Base-by-base conservation (phyloP, 1,140 invertebrate species). In the Chrysomallon squamiferum region DNA sequence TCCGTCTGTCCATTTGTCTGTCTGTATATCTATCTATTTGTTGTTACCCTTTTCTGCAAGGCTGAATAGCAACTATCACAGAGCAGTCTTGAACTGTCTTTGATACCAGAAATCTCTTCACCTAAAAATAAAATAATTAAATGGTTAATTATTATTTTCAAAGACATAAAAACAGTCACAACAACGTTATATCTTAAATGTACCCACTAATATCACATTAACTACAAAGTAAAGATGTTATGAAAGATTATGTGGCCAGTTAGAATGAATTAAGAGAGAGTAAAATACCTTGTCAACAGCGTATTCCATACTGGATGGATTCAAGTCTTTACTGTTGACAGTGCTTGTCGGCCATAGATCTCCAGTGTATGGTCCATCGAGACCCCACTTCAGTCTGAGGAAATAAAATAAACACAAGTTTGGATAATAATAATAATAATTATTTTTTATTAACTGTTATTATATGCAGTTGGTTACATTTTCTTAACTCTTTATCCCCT, bases 61-160 rank as follows among this genome's bases (percentile, higher is more conserved):
- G 76, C 47, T 80, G 70, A 9, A 83, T 65, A 29, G 81, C 79
- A 20, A 80, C 72, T 73, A 83, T 83, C 47, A 83, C 78, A 11
- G 81, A 83, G 65, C 81, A 83, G 59, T 83, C 81, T 61, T 83
- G 78, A 50, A 80, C 70, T 3, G 81, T 83, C 57, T 81, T 81
- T 22, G 81, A 80, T 13, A 81, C 68, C 30, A 80, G 72, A 65
- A 79, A 78, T 50, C 72, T 50, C 54, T 81, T 83, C 20, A 83
- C 74, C 81, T 83, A 70, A 2, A 74, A 66, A 52, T 38, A 62
- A 56, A 62, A 65, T 18, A 47, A 5, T n/a, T n/a, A n/a, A n/a
- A n/a, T n/a, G n/a, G n/a, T n/a, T n/a, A n/a, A n/a, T n/a, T n/a
- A n/a, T n/a, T n/a, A n/a, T n/a, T n/a, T n/a, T n/a, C n/a, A n/a